phyloP scores from a whole-genome alignment of 2,888 invertebrate genomes.

The Synergus laeviventris region DNA sequence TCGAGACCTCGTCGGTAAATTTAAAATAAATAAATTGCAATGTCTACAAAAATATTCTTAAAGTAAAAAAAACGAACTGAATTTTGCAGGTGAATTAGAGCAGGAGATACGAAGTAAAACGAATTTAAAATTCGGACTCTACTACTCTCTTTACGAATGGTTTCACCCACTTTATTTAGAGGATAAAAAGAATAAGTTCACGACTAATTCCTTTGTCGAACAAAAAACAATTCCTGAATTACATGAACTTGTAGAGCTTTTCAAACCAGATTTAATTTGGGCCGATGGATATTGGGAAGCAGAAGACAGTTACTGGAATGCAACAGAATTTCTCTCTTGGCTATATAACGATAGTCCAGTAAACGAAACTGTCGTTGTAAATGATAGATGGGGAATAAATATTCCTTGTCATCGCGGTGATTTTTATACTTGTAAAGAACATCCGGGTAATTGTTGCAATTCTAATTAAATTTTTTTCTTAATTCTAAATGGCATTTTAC shows the following conservation, averaged over 20 bases:
- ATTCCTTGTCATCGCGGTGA: conserved; percentile 91
- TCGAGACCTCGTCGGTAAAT: conserved; percentile 82
- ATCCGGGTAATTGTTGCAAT: conserved; percentile 80
- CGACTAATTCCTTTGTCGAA: conserved; percentile 81
- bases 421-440: conserved; percentile 90
- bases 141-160: conserved; percentile 93
- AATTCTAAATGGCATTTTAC: background rate
- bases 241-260: conserved; percentile 83
- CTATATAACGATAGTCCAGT: conserved; percentile 95
- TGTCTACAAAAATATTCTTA: background rate
- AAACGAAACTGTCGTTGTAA: conserved; percentile 90
- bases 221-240: conserved; percentile 89
- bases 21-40: background rate
- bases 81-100: conserved; percentile 80
- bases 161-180: conserved; percentile 87
- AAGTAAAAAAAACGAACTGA: background rate
- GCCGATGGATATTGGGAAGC: conserved; percentile 97
- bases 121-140: conserved; percentile 86
- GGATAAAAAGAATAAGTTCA: conserved; percentile 82
- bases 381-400: conserved; percentile 94
- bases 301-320: conserved; percentile 87
- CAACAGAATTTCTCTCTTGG: conserved; percentile 91
- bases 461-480: background rate
- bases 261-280: conserved; percentile 90
- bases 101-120: conserved; percentile 81